Conservation (phyloP, 2,113 vertebrate species). For the Chamaetylas fuelleborni region DNA sequence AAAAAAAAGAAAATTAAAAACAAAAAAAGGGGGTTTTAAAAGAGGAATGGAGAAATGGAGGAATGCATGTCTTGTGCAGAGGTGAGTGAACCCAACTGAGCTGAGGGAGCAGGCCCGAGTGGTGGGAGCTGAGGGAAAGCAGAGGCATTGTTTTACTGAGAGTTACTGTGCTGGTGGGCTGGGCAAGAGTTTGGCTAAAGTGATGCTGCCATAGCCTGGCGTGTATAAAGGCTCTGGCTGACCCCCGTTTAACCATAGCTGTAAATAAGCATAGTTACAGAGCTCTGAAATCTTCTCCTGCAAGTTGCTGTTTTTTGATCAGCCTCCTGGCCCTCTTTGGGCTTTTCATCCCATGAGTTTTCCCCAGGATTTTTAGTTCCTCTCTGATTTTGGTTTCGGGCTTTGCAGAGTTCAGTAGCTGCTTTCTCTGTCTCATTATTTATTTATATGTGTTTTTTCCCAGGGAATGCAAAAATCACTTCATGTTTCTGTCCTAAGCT, state of each 20-base stretch:
- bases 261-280: background rate
- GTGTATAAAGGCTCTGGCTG: background rate
- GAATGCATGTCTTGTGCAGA: background rate
- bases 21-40: background rate
- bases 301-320: background rate
- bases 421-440: background rate
- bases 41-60: slow-evolving; percentile 55
- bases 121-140: background rate
- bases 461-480: background rate
- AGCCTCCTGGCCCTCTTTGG: background rate
- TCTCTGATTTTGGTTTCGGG: background rate
- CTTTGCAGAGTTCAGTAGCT: background rate
- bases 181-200: background rate
- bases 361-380: background rate
- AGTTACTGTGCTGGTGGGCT: background rate
- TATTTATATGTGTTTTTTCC: background rate
- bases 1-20: background rate
- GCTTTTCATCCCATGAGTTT: background rate
- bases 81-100: slow-evolving; percentile 54
- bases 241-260: background rate
- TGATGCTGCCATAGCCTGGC: background rate
- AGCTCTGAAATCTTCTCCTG: background rate
- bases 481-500: background rate
- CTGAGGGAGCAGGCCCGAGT: background rate
- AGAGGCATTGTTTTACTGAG: background rate